Percentiles rank a stretch among this genome's conserved stretches.
phyloP scores from a whole-genome alignment of 2,797 vertebrate species.

The Emydoidea blandingii region DNA sequence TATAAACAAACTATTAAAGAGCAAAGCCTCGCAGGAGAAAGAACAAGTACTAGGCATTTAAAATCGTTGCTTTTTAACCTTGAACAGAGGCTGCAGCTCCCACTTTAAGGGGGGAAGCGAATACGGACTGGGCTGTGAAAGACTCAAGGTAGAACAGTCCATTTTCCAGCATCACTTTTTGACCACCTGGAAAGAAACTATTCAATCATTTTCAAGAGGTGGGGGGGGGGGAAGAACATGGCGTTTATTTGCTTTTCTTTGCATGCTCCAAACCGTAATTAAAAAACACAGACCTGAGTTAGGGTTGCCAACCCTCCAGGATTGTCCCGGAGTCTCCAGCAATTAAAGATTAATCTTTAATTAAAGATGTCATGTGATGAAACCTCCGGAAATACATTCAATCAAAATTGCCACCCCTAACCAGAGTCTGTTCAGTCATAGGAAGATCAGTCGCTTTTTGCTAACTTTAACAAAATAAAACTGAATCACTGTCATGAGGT shows the following conservation, averaged over 20 bases:
- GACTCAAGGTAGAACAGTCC: not conserved
- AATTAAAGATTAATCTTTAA: not conserved
- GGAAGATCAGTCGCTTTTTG: not conserved
- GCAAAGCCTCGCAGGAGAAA: not conserved
- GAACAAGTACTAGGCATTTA: rapidly evolving
- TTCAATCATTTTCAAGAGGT: not conserved
- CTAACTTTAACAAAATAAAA: not conserved
- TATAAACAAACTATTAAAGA: not conserved
- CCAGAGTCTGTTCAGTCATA: not conserved
- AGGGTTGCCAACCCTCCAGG: not conserved
- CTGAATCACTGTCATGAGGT: too few relatives aligned
- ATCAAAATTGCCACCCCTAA: not conserved
- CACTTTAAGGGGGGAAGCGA: not conserved
- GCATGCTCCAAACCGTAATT: not conserved
- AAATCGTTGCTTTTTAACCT: rapidly evolving
- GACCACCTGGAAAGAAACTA: not conserved
- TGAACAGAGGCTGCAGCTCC: not conserved
- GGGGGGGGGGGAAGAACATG: not conserved
- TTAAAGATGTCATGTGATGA: not conserved
- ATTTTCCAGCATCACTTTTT: not conserved
- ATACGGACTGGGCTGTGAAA: not conserved
- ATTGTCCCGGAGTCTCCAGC: not conserved
- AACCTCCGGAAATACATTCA: not conserved
- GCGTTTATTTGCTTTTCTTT: not conserved
- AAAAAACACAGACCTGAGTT: not conserved